phyloP scores from a whole-genome alignment of 2,113 vertebrate genomes.

The Lophochroa leadbeateri region DNA sequence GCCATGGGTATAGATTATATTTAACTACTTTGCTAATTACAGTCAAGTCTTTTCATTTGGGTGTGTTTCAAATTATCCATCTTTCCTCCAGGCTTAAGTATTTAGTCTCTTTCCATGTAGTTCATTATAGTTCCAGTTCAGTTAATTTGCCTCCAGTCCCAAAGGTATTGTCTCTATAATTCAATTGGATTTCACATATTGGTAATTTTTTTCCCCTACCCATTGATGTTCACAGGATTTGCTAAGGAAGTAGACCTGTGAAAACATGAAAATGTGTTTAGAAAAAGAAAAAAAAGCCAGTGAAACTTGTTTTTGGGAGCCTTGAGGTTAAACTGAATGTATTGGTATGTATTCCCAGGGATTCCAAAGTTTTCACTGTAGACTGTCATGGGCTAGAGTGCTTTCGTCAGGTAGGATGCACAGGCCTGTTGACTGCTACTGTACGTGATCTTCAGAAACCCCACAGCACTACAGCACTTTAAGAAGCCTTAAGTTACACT shows the following conservation, averaged over 20 bases:
- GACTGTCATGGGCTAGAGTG: neutral
- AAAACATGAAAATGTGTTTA: neutral
- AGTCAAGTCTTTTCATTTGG: neutral
- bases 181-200: neutral
- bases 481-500: neutral
- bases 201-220: neutral
- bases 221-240: neutral
- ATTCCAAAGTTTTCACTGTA: neutral
- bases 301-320: neutral
- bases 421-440: neutral
- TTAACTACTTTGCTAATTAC: conserved; percentile 23
- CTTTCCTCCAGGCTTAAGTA: neutral
- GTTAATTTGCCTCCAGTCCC: neutral
- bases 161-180: neutral
- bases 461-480: neutral
- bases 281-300: rapidly evolving
- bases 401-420: neutral
- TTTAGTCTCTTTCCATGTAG: neutral
- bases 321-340: neutral
- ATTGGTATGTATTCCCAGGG: neutral
- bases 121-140: neutral
- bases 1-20: neutral
- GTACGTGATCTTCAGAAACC: neutral
- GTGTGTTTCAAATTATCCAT: neutral
- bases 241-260: neutral